Conservation (phyloP, 2,797 vertebrate species). For the Vipera latastei region DNA sequence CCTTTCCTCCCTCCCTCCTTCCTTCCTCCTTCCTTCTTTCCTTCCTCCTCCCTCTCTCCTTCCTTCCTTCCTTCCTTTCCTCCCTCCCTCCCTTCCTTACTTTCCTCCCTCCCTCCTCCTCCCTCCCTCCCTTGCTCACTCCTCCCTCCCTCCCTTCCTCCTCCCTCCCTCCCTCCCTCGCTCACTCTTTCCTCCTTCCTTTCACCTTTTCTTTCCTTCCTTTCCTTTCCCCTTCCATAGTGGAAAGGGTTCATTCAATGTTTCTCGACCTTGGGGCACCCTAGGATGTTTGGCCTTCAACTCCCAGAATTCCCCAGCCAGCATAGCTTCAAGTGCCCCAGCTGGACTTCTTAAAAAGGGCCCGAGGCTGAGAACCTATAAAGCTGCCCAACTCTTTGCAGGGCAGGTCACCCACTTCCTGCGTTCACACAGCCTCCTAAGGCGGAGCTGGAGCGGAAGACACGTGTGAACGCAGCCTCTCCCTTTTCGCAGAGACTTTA, state of each 20-base stretch:
- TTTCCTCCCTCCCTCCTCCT: too few relatives aligned
- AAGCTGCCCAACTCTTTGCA: neutral
- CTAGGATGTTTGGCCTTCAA: neutral
- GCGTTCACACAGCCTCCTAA: neutral
- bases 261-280: neutral
- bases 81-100: too few relatives aligned
- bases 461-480: accelerated
- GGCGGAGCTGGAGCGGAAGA: neutral
- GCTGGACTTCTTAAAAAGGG: neutral
- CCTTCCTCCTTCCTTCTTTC: too few relatives aligned
- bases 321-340: neutral
- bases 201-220: too few relatives aligned
- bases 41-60: too few relatives aligned
- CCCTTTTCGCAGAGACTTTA: neutral
- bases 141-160: too few relatives aligned
- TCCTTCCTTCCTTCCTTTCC: too few relatives aligned
- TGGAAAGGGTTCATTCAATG: neutral
- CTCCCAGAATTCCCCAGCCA: neutral
- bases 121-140: too few relatives aligned
- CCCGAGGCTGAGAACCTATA: neutral
- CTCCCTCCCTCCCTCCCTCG: too few relatives aligned
- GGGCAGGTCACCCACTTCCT: neutral
- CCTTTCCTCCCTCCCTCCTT: too few relatives aligned
- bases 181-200: too few relatives aligned
- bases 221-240: neutral